Conservation (phyloP, 2,888 invertebrate genomes). For the Orthosia gothica region DNA sequence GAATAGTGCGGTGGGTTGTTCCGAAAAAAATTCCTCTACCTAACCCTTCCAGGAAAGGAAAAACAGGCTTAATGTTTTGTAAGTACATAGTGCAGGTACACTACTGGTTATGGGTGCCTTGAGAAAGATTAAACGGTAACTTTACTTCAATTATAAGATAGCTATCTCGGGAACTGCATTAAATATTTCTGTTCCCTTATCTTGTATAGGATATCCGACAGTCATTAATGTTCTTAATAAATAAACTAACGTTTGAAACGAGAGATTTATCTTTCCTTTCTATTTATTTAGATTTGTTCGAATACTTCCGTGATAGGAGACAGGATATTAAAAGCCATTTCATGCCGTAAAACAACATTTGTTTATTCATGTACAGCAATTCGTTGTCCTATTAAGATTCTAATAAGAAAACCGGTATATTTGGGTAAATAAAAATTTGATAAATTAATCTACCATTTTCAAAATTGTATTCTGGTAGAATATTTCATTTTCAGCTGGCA, state of each 20-base stretch:
- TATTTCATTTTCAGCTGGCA: conserved; percentile 49
- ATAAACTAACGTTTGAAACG: conserved; percentile 11
- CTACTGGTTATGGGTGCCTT: background rate
- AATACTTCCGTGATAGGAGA: background rate
- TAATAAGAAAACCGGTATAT: background rate
- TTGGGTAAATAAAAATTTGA: background rate
- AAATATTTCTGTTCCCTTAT: conserved; percentile 38
- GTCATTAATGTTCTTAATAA: conserved; percentile 35
- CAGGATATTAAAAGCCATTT: background rate
- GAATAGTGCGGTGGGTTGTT: too few relatives aligned
- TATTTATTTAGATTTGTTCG: conserved; percentile 6
- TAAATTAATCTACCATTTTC: conserved; percentile 41
- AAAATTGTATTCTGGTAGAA: conserved; percentile 50
- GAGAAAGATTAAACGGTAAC: conserved; percentile 1
- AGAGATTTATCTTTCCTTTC: conserved; percentile 21
- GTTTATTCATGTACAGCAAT: background rate
- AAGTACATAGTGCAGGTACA: too few relatives aligned
- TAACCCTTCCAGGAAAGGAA: too few relatives aligned
- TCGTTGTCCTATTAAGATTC: background rate
- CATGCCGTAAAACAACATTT: background rate
- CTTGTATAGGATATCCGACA: conserved; percentile 41
- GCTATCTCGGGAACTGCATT: conserved; percentile 33
- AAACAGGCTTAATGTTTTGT: too few relatives aligned
- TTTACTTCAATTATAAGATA: conserved; percentile 27
- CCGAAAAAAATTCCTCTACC: background rate